Evolutionary conservation across 2,797 vertebrate genomes (phyloP), one percentile per base, ranked within the genome.

Genomic region (Sebastes oblongus): DNA sequence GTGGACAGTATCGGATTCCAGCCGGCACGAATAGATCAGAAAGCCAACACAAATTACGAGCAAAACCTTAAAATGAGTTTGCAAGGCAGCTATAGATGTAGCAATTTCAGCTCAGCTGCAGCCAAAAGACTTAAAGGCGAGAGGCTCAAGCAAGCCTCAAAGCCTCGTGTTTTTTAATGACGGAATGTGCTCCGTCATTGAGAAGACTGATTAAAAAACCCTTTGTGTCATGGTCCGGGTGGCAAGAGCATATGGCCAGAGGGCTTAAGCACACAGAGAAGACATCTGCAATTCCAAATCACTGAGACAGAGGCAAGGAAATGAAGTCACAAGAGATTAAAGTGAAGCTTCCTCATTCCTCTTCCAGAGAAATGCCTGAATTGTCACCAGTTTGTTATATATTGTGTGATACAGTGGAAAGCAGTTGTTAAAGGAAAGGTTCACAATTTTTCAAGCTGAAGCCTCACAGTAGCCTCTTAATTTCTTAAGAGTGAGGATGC

Each of bases 171-270:
- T 66, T 82, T 88, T 88, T 84, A 91, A 88, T 87, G 85, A 79
- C 86, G 74, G 86, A 86, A 89, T 86, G 79, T 86, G 91, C 89
- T 85, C 81, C 52, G 80, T 92, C 89, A 88, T 77, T 60, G 84
- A 89, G 89, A 87, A 56, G 64, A 66, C 82, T 91, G 93, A 94
- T 94, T 93, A 90, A 91, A 91, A 92, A 86, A 29, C 70, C 69
- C 73, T 75, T 54, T 42, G 79, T 85, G 88, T 87, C 85, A 71
- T 9, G 55, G 84, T 80, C 81, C 55, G 73, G 82, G 87, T 55
- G 25, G 86, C 74, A 2, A 69, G 4, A 83, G 86, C 91, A 89
- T 91, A 93, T 91, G 92, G 92, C 82, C 58, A 5, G 22, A 78
- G 77, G 83, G 88, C 88, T 91, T 88, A 84, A 86, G 71, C 80